Conservation (phyloP, 1,140 invertebrate genomes). For the Penaeus japonicus region DNA sequence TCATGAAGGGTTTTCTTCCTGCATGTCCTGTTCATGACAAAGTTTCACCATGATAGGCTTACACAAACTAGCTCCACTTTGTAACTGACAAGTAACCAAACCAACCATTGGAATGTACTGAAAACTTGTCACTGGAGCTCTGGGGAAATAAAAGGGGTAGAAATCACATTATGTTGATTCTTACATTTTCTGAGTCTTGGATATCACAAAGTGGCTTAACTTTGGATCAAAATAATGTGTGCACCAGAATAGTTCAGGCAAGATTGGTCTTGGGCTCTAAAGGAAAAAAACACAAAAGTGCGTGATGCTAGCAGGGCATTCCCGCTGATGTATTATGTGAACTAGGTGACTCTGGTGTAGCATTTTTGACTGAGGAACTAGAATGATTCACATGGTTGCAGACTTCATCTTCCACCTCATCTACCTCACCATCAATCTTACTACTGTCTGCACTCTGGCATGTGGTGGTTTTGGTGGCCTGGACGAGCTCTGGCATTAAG, state of each 20-base stretch:
- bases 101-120: conserved; percentile 42
- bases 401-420: conserved; percentile 19
- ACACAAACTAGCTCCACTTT: conserved; percentile 18
- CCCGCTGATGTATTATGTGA: conserved; percentile 30
- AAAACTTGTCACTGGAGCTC: conserved; percentile 29
- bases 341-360: conserved; percentile 27
- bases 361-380: conserved; percentile 37
- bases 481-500: conserved; percentile 3
- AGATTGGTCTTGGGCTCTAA: conserved; percentile 15
- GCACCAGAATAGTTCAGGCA: conserved; percentile 23
- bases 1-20: not conserved
- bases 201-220: conserved; percentile 10
- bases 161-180: not conserved
- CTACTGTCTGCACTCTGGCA: conserved; percentile 17
- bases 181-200: not conserved
- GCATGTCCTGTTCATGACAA: not conserved
- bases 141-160: conserved; percentile 7
- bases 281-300: conserved; percentile 21
- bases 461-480: conserved; percentile 8
- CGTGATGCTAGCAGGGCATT: conserved; percentile 43
- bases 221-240: conserved; percentile 31
- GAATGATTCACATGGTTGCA: conserved; percentile 47
- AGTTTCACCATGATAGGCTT: conserved; percentile 3
- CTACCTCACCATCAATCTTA: conserved; percentile 3
- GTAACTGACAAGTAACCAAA: conserved; percentile 20